Base-by-base conservation (phyloP, 2,113 vertebrate species). In the Grallaria varia region DNA sequence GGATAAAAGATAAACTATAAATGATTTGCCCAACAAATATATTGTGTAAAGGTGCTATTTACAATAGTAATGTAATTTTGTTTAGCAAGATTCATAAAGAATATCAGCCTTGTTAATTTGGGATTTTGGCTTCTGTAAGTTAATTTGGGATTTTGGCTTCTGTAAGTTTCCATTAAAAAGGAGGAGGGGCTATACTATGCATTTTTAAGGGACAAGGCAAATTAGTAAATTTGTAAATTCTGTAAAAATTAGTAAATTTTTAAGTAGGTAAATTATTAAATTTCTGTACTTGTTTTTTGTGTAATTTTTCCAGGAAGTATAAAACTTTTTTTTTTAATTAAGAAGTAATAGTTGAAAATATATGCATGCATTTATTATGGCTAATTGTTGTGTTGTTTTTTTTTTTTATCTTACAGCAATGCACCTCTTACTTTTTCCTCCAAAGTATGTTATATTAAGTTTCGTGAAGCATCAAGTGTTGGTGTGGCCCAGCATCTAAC, bases 341-440 rank as follows among this genome's bases (percentile, higher is more conserved):
- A 67, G 45, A 12, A 82, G 40, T 77, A 56, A 24, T 71, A 62
- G 18, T 75, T 80, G 25, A 93, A 91, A 60, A 67, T 86, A 28
- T 17, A 23, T 40, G 8, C 27, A 42, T 53, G 33, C 8, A n/a
- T 8, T 76, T 72, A 64, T 92, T 86, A 53, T 84, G 55, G 63
- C 55, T 92, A 89, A 95, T 94, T 95, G 22, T 9, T 84, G 64
- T 10, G 10, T 42, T 42, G 10, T 74, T 56, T 85, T 66, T 93
- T 95, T 62, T 81, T 96, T 97, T 96, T 97, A 68, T 63, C 75
- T 78, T 78, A 30, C 75, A 78, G 75, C 75, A 77, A 73, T 2
- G 69, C 69, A 55, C 69, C 69, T 73, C 69, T 73, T 55, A 8
- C 69, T 73, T 73, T 73, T 73, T 73, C 69, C 50, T 73, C 69